Evolutionary conservation across 2,888 invertebrate species (phyloP), one percentile per base, ranked within the genome.

Genomic region (Tipula helvola): DNA sequence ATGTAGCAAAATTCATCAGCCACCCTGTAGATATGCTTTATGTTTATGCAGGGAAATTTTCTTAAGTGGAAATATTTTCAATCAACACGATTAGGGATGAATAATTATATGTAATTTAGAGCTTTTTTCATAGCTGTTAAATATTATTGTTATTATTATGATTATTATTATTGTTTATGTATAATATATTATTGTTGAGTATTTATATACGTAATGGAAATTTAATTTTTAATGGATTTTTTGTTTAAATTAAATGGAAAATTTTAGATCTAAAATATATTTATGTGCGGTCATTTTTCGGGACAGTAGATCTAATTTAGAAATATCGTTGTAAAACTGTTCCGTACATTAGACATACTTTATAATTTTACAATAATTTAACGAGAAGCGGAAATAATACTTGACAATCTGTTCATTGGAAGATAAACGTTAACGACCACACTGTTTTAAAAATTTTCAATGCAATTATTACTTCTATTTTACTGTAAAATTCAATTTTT

Each of bases 81-180:
- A 71, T 71, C 71, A 71, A 71, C 71, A 71, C 71, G 71, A 71
- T 71, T 71, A 71, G 71, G 71, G 28, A 71, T 71, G 71, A 71
- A 71, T 71, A 71, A 71, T 71, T 71, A 71, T 71, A 71, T 71
- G 71, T 71, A 71, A 71, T 71, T 71, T 71, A 71, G 71, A 71
- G 71, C 7, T 18, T 28, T 71, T 71, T 52, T 13, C n/a, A n/a
- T 3, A 5, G 52, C 52, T 52, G n/a, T 16, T 52, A 52, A 52
- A 52, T 52, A 52, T 52, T 52, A 52, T 52, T 52, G 18, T 52
- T 52, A 52, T 52, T 52, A 52, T 52, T 52, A 52, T 57, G n/a
- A 57, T 57, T n/a, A 52, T 52, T 52, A n/a, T 52, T 52, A 57
- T 52, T 57, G 28, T 57, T 57, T 18, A 8, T 57, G 8, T 71